Evolutionary conservation across 2,888 invertebrate species (phyloP).

Genomic region (Epirrhoe alternata): DNA sequence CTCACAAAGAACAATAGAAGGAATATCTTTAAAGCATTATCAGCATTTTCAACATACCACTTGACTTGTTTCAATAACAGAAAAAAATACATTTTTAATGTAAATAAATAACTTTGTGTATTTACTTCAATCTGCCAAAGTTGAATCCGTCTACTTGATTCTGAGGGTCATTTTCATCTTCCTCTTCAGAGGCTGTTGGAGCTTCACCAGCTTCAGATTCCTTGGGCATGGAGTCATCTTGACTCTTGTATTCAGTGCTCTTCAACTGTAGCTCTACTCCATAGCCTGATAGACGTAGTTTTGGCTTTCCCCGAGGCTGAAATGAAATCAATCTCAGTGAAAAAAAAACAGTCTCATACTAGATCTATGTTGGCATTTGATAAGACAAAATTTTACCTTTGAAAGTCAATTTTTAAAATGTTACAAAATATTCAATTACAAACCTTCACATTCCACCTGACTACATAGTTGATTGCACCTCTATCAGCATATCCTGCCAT

Average conservation of each 20-base stretch:
- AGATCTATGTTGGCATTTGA: not conserved
- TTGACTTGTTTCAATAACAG: not conserved
- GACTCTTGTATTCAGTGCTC: constrained; percentile 99
- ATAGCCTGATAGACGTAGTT: constrained; percentile 95
- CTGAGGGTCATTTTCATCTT: constrained; percentile 87
- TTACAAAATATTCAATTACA: constrained; percentile 31
- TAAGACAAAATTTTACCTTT: not conserved
- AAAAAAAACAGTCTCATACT: no score
- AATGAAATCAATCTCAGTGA: constrained; percentile 28
- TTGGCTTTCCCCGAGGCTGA: constrained; percentile 71
- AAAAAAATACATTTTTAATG: not conserved
- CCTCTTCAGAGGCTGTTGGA: constrained; percentile 73
- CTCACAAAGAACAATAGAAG: no score
- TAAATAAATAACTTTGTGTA: constrained; percentile 41
- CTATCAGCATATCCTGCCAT: constrained; percentile 88
- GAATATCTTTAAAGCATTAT: no score
- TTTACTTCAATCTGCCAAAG: constrained; percentile 93
- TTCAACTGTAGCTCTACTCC: constrained; percentile 99
- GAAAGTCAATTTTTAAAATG: not conserved
- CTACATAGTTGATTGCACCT: constrained; percentile 92
- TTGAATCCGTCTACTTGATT: constrained; percentile 94
- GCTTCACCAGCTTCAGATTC: constrained; percentile 82
- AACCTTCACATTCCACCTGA: constrained; percentile 94
- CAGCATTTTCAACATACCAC: no score
- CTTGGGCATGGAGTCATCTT: constrained; percentile 93